Base-by-base conservation (phyloP, 2,888 invertebrate genomes). In the Lampropteryx suffumata region DNA sequence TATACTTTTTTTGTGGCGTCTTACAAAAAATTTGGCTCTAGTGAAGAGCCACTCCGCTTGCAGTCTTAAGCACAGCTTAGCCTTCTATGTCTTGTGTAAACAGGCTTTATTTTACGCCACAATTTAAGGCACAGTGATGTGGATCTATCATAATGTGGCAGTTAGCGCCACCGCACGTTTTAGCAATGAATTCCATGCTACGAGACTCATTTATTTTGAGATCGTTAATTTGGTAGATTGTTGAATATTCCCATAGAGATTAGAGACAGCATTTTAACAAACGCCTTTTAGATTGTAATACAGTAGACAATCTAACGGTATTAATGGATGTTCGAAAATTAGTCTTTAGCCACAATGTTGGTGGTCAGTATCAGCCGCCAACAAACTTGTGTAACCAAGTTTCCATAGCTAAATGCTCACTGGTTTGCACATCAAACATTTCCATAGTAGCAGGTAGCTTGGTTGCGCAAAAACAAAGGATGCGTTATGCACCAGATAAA, bases 391-490 rank as follows among this genome's bases (percentile, higher is more conserved):
- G 21, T 11, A 30, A 24, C 21, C 21, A 24, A 24, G 36, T 28
- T 32, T 32, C 21, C 27, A 12, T 12, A 21, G 17, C 24, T 24
- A 28, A 39, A 44, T 44, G 24, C 24, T 35, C 24, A 41, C 35
- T 27, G 12, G 26, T 47, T 47, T 28, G 24, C 36, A 36, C 39
- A 44, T 44, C 40, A 43, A 29, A 28, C 48, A 53, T 42, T 43
- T 10, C 17, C 34, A 27, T 14, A 8, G 13, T 11, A 12, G 32
- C 44, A 24, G 12, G 43, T 44, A n/a, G 28, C 36, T 12, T 28
- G 10, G 41, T 65, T 65, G 57, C 60, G 56, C 54, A 61, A 57
- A 52, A 49, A 53, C 61, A 65, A 52, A 61, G 64, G 64, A 62
- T 62, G 59, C 56, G 59, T 55, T 57, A 46, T 57, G 55, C 57